A percentile compares a stretch with the other conserved stretches of the same genome.
Conservation (phyloP, 2,888 invertebrate genomes). For the Notodonta ziczac region DNA sequence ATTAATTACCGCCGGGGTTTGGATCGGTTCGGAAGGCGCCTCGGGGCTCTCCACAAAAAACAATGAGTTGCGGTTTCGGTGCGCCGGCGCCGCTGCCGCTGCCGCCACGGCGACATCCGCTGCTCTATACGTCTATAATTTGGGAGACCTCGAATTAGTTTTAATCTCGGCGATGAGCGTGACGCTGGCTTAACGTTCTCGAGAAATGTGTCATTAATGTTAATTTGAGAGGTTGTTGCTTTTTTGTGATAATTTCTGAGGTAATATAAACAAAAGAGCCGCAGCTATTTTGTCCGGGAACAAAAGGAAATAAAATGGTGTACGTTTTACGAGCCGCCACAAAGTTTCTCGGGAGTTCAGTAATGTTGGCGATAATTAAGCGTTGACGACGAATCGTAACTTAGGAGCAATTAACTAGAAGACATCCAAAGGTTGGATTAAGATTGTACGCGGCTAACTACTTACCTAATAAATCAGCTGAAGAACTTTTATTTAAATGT, state of each 20-base stretch:
- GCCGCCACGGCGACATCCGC: constrained; percentile 73
- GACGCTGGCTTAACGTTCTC: constrained; percentile 71
- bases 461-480: not conserved
- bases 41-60: constrained; percentile 78
- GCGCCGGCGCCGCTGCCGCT: constrained; percentile 73
- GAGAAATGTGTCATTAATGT: constrained; percentile 81
- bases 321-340: constrained; percentile 51
- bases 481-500: no score
- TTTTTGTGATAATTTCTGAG: constrained; percentile 53
- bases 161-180: constrained; percentile 79
- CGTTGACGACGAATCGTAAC: constrained; percentile 55
- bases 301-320: constrained; percentile 47
- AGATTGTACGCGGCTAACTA: constrained; percentile 16
- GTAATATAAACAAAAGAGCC: constrained; percentile 51
- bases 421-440: constrained; percentile 35
- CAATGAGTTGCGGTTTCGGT: constrained; percentile 83
- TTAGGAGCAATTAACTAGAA: constrained; percentile 64
- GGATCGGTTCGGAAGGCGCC: constrained; percentile 70
- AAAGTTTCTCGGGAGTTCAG: constrained; percentile 52
- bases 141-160: constrained; percentile 82
- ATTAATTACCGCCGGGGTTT: constrained; percentile 79
- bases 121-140: constrained; percentile 77
- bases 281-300: constrained; percentile 29
- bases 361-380: constrained; percentile 62
- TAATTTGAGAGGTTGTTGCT: constrained; percentile 75